Base-by-base conservation (phyloP, 2,113 vertebrate genomes). In the Forbesichthys papilliferus region DNA sequence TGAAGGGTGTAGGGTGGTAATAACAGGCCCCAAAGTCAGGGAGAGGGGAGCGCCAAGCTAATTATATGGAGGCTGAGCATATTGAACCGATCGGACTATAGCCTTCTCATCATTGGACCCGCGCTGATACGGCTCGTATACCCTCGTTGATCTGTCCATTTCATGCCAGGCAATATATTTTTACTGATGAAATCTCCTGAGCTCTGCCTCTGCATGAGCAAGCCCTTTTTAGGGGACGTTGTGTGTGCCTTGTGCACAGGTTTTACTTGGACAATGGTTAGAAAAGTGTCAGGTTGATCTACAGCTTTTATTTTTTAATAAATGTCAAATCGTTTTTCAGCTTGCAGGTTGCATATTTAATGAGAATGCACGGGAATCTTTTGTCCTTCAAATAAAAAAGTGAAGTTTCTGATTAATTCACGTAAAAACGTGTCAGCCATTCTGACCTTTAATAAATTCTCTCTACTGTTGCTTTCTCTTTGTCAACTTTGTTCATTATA, bases 361-460 rank as follows among this genome's bases (percentile, higher is more conserved):
- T 81, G 67, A 79, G 69, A 81, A 80, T 64, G 68, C 36, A 77
- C 42, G 11, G 1, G 9, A 36, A 66, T 74, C 34, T 20, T 74
- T 69, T 78, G 70, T 83, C 76, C 73, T 85, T 83, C 75, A 72
- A 69, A 60, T 48, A 42, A 48, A 11, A 61, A 68, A 16, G 60
- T 0, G 3, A 77, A 76, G 55, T 74, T 79, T 74, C 33, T 66
- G 71, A 79, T 80, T 53, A 52, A 83, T 75, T 77, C 34, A 63
- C 18, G 80, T 66, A 61, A 84, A 78, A 84, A 78, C 77, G 55
- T 55, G 74, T 64, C n/a, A 55, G 65, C 51, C 57, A 66, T 58
- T 34, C 61, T 82, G 77, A 84, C 73, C 77, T 89, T 84, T 84
- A 82, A 78, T 79, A 66, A 74, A 83, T 75, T 68, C 14, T 66